Evolutionary conservation across 2,797 vertebrate species (phyloP), one percentile per base, ranked within the genome.

Genomic region (Okamejei kenojei): DNA sequence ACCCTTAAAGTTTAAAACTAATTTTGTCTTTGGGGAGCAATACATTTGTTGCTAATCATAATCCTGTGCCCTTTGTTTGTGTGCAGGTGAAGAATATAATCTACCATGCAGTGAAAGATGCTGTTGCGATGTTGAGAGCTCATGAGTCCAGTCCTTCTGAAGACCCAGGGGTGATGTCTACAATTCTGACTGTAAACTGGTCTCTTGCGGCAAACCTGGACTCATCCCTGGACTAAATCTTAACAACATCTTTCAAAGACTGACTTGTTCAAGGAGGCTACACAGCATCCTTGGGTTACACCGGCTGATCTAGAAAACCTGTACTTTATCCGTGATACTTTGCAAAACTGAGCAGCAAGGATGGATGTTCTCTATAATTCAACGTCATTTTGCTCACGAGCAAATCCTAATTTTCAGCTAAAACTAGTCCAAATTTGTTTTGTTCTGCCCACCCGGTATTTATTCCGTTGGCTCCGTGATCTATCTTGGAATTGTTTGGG

Each of bases 101-200:
- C 90, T 97, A 97, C 95, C 97, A 97, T 0, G 97, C 97, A 76
- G 97, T 97, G 77, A 97, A 97, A 94, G 97, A 97, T 68, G 96
- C 97, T 0, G 96, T 97, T 7, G 96, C 96, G 94, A 96, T 97
- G 95, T 95, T 97, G 94, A 96, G 96, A 94, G 96, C 96, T 7
- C 96, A 96, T 0, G 97, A 97, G 90, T 95, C 95, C 93, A 95
- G 95, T 94, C 95, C 95, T 96, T 80, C 94, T 96, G 95, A 96
- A 95, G 95, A 95, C 96, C 0, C 96, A 29, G 95, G 0, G 0
- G 80, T 93, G 77, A n/a, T 10, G 73, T 32, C 74, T 21, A 19
- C 26, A 93, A 19, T 11, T 10, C 13, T 94, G 93, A 11, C 84
- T 94, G 96, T 96, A 96, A 96, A 96, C 96, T 96, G 95, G 9